Percentiles rank a stretch among this genome's conserved stretches.
Evolutionary conservation across 2,888 invertebrate species (phyloP).

Genomic region (Lepidonotus clava): DNA sequence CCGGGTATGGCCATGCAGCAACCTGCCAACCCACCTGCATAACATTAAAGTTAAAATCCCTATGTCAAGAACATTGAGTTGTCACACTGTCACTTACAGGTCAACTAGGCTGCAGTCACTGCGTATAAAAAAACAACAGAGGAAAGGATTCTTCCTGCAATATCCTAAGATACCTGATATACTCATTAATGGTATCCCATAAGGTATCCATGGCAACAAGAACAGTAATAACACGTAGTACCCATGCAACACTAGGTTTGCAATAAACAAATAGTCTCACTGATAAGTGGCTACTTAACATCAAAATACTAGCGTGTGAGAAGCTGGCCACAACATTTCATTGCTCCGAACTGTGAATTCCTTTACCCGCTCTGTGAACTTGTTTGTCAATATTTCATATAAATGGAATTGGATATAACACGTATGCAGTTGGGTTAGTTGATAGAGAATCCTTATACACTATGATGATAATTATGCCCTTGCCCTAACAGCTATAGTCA

Average conservation of each 20-base stretch:
- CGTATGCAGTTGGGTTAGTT: slow-evolving; percentile 15
- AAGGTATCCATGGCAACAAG: slow-evolving; percentile 22
- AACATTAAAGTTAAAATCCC: no score
- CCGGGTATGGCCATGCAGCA: no score
- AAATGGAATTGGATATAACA: slow-evolving; percentile 6
- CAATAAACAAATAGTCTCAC: slow-evolving; percentile 13
- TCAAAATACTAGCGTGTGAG: slow-evolving; percentile 22
- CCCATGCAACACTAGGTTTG: slow-evolving; percentile 30
- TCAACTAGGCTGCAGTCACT: neutral
- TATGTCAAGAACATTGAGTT: no score
- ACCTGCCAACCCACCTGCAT: no score
- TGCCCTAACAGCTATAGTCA: slow-evolving; percentile 18
- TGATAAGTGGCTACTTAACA: neutral
- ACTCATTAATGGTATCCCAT: neutral
- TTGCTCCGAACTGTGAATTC: slow-evolving; percentile 25
- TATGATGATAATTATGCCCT: neutral
- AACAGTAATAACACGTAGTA: slow-evolving; percentile 21
- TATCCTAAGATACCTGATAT: neutral
- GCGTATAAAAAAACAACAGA: slow-evolving; percentile 12
- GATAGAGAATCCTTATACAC: neutral
- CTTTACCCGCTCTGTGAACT: slow-evolving; percentile 52
- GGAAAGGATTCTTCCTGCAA: neutral
- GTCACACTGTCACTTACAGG: no score
- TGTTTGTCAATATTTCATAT: slow-evolving; percentile 30
- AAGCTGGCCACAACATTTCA: neutral